A percentile compares a stretch with the other conserved stretches of the same genome.
Evolutionary conservation across 64 coral and sea anemone genomes (phyloP).

Genomic region (Astreopora myriophthalma): DNA sequence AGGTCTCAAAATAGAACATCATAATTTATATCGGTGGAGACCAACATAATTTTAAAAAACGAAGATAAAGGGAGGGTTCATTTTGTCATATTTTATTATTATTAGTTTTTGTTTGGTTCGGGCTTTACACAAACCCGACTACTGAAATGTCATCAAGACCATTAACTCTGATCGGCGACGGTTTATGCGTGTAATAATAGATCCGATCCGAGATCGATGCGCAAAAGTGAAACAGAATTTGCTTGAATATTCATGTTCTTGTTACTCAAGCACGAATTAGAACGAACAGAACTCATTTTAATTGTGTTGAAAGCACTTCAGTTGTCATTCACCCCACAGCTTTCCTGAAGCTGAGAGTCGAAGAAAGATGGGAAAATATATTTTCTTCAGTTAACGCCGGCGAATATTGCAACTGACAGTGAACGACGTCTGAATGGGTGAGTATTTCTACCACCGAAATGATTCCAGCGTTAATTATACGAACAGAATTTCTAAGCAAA

Average conservation of each 20-base stretch:
- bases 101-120: not conserved
- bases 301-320: not conserved
- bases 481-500: too few species aligned
- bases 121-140: not conserved
- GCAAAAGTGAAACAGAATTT: not conserved
- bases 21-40: not conserved
- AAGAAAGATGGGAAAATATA: not conserved
- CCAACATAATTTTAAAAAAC: not conserved
- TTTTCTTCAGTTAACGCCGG: too few species aligned
- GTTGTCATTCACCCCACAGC: not conserved
- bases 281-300: conserved; percentile 17
- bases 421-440: not conserved
- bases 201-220: not conserved
- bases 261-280: not conserved
- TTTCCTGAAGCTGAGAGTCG: not conserved
- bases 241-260: conserved; percentile 53
- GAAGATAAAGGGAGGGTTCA: not conserved
- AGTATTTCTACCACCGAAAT: not conserved
- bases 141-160: not conserved
- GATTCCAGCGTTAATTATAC: too few species aligned
- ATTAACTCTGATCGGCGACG: not conserved
- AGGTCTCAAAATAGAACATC: not conserved
- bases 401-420: too few species aligned
- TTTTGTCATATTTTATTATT: not conserved
- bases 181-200: not conserved